Evolutionary conservation across 35 echinoderm and acorn worm species (phyloP).

Genomic region (Apostichopus californicus): DNA sequence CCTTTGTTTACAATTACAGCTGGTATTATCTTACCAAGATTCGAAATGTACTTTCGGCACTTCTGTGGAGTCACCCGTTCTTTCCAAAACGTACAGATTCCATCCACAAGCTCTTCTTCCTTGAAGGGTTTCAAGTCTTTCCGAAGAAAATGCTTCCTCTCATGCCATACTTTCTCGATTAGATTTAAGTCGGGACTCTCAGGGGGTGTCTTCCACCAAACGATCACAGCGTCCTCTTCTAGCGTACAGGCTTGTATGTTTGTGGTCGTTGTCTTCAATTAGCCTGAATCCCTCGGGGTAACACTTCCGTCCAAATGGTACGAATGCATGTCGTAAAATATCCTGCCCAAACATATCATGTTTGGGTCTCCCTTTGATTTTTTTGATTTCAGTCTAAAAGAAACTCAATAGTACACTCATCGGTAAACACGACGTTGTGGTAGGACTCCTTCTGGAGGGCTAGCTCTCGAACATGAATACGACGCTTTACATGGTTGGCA

Average conservation of each 20-base stretch:
- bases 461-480: conserved; percentile 16
- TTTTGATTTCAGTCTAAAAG: conserved; percentile 9
- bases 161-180: conserved; percentile 64
- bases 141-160: conserved; percentile 50
- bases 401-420: conserved; percentile 57
- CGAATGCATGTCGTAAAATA: conserved; percentile 33
- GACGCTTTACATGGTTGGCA: not conserved
- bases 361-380: conserved; percentile 33
- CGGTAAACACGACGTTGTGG: conserved; percentile 61
- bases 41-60: conserved; percentile 58
- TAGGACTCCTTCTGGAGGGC: conserved; percentile 45
- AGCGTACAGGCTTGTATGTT: conserved; percentile 46
- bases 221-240: conserved; percentile 34
- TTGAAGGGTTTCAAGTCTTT: conserved; percentile 45
- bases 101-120: conserved; percentile 53
- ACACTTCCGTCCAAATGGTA: conserved; percentile 15
- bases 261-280: conserved; percentile 66
- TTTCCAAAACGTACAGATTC: conserved; percentile 57
- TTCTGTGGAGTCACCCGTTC: not conserved
- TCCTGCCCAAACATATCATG: conserved; percentile 65
- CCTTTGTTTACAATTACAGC: conserved; percentile 14
- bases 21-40: conserved; percentile 64
- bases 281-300: conserved; percentile 58
- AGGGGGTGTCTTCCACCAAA: conserved; percentile 58
- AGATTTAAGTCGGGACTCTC: conserved; percentile 72